These are phyloP conservation scores for Digitonthophagus gazella DNA, from an alignment of 2,888 invertebrate genomes.

Conservation along the genomic window DNA sequence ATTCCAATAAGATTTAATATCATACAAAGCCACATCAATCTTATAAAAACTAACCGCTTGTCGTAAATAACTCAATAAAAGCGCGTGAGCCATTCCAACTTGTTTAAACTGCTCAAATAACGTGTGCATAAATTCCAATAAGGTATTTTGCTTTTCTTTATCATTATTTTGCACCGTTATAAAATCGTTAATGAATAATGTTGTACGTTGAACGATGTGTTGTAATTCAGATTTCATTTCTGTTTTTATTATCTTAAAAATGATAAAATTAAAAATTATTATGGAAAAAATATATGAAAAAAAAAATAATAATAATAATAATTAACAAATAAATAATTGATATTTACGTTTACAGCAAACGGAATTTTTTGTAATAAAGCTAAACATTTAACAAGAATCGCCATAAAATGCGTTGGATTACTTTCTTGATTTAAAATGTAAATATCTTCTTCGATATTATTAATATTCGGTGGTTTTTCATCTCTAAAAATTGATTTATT, in stretches of 20 bases:
- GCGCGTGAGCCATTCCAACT: conserved; percentile 73
- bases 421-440: conserved; percentile 60
- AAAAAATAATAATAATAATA: neutral
- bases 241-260: conserved; percentile 69
- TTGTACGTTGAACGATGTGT: conserved; percentile 75
- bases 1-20: conserved; percentile 81
- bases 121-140: conserved; percentile 67
- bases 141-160: conserved; percentile 46
- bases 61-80: conserved; percentile 64
- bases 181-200: conserved; percentile 70
- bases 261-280: neutral
- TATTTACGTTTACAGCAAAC: conserved; percentile 75
- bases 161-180: conserved; percentile 49
- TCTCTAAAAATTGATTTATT: conserved; percentile 31
- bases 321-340: conserved; percentile 1
- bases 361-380: conserved; percentile 79
- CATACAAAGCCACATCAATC: conserved; percentile 60
- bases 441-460: conserved; percentile 59
- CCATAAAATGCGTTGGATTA: conserved; percentile 68
- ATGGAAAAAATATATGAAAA: neutral
- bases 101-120: conserved; percentile 81
- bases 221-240: conserved; percentile 81
- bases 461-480: conserved; percentile 41
- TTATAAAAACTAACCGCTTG: conserved; percentile 61
- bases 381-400: conserved; percentile 81